These are phyloP conservation scores for Cherax quadricarinatus DNA, from an alignment of 1,140 invertebrate genomes.

Conservation along the genomic window DNA sequence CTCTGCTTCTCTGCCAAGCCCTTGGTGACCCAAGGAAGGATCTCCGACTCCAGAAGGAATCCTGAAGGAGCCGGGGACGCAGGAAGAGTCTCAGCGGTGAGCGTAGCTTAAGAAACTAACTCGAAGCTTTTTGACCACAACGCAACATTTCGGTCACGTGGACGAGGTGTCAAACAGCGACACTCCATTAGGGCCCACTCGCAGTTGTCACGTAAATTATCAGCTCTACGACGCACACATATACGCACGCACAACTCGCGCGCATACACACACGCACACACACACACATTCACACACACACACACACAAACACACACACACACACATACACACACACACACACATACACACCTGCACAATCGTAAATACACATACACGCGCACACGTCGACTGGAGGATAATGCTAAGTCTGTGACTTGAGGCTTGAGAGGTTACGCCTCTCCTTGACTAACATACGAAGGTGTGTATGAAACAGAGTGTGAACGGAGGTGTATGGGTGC, in stretches of 20 bases:
- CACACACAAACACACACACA: conserved; percentile 30
- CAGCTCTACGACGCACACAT: conserved; percentile 60
- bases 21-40: background rate
- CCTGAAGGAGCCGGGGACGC: background rate
- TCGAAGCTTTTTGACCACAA: conserved; percentile 39
- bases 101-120: background rate
- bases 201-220: conserved; percentile 70
- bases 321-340: conserved; percentile 25
- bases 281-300: conserved; percentile 2
- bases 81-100: background rate
- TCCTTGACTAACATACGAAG: background rate
- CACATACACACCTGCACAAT: conserved; percentile 28
- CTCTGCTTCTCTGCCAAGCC: background rate
- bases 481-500: background rate
- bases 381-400: background rate
- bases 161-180: conserved; percentile 67
- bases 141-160: conserved; percentile 59
- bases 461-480: background rate
- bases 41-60: background rate
- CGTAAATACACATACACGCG: conserved; percentile 27
- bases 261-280: conserved; percentile 41
- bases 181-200: conserved; percentile 68
- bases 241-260: conserved; percentile 41
- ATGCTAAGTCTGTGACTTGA: background rate
- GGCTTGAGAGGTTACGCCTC: background rate